A percentile compares a stretch with the other conserved stretches of the same genome.
phyloP scores from a whole-genome alignment of 2,888 invertebrate species.

The Cheilosia vulpina region DNA sequence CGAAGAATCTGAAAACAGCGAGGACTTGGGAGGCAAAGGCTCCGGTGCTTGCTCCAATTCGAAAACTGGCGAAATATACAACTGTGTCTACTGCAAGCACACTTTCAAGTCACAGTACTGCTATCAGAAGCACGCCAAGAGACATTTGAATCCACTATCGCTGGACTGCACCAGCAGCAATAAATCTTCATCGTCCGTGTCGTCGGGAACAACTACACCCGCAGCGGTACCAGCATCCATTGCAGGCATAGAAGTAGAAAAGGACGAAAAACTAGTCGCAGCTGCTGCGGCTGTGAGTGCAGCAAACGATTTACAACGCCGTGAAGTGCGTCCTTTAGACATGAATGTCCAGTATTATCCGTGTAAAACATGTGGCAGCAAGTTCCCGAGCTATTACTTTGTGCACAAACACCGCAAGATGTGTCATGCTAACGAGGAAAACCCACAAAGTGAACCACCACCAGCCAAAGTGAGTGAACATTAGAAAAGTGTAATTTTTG shows the following conservation, averaged over 20 bases:
- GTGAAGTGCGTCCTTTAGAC: constrained; percentile 88
- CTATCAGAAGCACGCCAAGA: constrained; percentile 91
- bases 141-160: constrained; percentile 87
- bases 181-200: constrained; percentile 63
- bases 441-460: constrained; percentile 59
- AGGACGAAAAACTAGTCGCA: constrained; percentile 36
- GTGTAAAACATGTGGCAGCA: constrained; percentile 95
- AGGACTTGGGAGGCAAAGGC: constrained; percentile 64
- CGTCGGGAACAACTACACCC: constrained; percentile 32
- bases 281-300: constrained; percentile 75
- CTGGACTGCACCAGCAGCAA: constrained; percentile 79
- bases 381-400: constrained; percentile 97
- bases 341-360: constrained; percentile 96
- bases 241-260: constrained; percentile 26
- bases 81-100: constrained; percentile 90
- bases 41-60: constrained; percentile 70
- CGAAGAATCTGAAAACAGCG: constrained; percentile 80
- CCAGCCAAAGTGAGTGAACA: constrained; percentile 62
- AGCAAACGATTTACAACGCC: constrained; percentile 80
- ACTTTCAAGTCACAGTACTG: constrained; percentile 94
- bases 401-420: constrained; percentile 95
- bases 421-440: constrained; percentile 88
- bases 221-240: constrained; percentile 33
- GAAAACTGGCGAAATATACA: constrained; percentile 84
- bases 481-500: constrained; percentile 18